Evolutionary conservation across 2,888 invertebrate genomes (phyloP), one percentile per base, ranked within the genome.

Genomic region (Rhodophaea formosa): DNA sequence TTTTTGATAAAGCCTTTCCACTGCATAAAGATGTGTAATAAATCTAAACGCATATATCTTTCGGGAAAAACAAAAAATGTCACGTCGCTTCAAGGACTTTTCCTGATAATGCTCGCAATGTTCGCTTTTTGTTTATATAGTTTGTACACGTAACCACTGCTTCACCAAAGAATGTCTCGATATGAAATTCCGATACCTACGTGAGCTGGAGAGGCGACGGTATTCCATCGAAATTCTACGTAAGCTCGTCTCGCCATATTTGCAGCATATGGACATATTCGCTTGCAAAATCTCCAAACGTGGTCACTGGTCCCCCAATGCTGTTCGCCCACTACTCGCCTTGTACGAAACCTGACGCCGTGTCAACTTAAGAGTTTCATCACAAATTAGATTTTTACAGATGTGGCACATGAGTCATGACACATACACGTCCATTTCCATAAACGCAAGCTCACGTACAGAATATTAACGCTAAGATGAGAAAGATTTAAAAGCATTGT

Each of bases 311-410:
- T 23, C 23, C 5, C 75, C 78, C 72, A 82, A 87, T 86, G 85
- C 77, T 69, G 84, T 79, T 85, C 90, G 81, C 90, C 90, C 85
- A 90, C 90, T 61, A 63, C 55, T 63, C 43, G 62, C 88, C 85
- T 72, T 84, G 81, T 84, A 71, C 64, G 75, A 69, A 10, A 71
- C 72, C 72, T 72, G 70, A 71, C 70, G 79, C 80, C 80, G 73
- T 80, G 45, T 42, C 79, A 75, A 65, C 72, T 77, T 15, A 67
- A 74, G 70, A 67, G 62, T 62, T 67, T 64, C 42, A 8, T 23
- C 23, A 23, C 23, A 23, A 23, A 23, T 23, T 23, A 23, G 23
- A 23, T 23, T 3, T 5, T 23, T 23, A 23, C 23, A 23, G 23
- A 23, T 23, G 23, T 5, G 23, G 23, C 23, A 23, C 23, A 23